Evolutionary conservation across 2,888 invertebrate genomes (phyloP).

Genomic region (Cheilosia vernalis): DNA sequence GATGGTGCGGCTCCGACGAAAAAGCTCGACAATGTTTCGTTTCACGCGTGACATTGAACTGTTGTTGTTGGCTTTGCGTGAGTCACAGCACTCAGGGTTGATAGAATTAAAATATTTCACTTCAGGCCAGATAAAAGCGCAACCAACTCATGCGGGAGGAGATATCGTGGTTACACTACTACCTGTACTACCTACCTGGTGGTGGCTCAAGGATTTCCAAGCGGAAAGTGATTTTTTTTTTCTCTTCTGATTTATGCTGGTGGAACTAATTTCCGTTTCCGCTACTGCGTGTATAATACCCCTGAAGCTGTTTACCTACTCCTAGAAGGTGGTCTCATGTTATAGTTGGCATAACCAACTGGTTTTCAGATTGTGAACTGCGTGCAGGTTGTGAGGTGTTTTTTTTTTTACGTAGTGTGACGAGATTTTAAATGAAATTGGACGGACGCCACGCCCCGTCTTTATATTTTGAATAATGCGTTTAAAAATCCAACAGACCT

Average conservation of each 20-base stretch:
- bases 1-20: slow-evolving; percentile 4
- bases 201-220: slow-evolving; percentile 63
- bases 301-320: neutral
- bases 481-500: no score
- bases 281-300: slow-evolving; percentile 33
- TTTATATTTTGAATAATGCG: no score
- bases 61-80: slow-evolving; percentile 9
- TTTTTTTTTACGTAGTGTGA: no score
- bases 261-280: slow-evolving; percentile 74
- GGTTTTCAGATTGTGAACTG: no score
- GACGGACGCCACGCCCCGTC: no score
- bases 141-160: slow-evolving; percentile 58
- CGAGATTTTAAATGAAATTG: no score
- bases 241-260: slow-evolving; percentile 62
- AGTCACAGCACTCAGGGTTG: slow-evolving; percentile 60
- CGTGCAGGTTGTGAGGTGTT: no score
- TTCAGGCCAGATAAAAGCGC: slow-evolving; percentile 42
- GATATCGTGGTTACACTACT: no score
- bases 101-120: slow-evolving; percentile 54
- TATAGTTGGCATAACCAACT: neutral
- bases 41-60: slow-evolving; percentile 62
- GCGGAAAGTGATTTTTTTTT: slow-evolving; percentile 21
- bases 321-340: neutral
- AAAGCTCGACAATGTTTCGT: slow-evolving; percentile 16
- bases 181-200: slow-evolving; percentile 3